Conservation (phyloP, 2,113 vertebrate genomes). For the Orycteropus afer region DNA sequence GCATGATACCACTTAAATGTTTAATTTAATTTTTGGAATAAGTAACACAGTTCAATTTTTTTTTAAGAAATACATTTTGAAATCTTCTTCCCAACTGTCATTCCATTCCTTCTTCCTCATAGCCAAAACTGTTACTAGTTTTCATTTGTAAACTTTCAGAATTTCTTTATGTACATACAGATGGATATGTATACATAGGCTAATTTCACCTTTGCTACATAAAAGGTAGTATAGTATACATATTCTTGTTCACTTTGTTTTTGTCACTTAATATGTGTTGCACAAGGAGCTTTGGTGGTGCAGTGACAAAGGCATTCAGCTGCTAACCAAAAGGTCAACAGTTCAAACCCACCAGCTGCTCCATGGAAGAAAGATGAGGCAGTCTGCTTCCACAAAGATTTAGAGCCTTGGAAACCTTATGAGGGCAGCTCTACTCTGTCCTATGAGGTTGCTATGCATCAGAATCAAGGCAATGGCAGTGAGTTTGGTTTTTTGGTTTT, state of each 20-base stretch:
- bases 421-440: too few relatives aligned
- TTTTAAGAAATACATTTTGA: not conserved
- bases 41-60: not conserved
- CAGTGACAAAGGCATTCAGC: too few relatives aligned
- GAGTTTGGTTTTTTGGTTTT: too few relatives aligned
- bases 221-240: not conserved
- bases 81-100: not conserved
- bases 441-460: too few relatives aligned
- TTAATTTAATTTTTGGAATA: conserved; percentile 15
- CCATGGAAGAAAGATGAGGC: too few relatives aligned
- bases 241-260: not conserved
- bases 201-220: not conserved
- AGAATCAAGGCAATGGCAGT: too few relatives aligned
- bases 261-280: not conserved
- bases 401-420: too few relatives aligned
- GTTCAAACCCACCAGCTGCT: too few relatives aligned
- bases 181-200: not conserved
- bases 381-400: too few relatives aligned
- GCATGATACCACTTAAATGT: not conserved
- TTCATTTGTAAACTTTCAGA: not conserved
- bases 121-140: not conserved
- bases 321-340: too few relatives aligned
- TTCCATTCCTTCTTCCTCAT: not conserved
- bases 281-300: too few relatives aligned
- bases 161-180: not conserved